Base-by-base conservation (phyloP, 2,113 vertebrate genomes). In the Heteronetta atricapilla region DNA sequence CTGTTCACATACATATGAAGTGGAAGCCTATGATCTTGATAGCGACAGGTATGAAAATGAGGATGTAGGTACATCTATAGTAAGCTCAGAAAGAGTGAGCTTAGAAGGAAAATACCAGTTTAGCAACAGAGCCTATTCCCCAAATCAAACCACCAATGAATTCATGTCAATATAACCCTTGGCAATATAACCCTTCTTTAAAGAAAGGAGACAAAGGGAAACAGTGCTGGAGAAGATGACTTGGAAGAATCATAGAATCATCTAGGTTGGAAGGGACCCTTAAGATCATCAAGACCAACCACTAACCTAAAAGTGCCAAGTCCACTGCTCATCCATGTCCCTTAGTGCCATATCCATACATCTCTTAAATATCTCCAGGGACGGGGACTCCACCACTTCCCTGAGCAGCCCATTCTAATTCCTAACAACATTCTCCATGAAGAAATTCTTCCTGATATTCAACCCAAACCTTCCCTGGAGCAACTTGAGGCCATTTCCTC, bases 1-100 rank as follows among this genome's bases (percentile, higher is more conserved):
- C 36, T 11, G 5, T 7, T 10, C 55, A 28, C 20, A 34, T 3
- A 2, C 1, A 22, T 1, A 11, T 0, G 33, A 58, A 22, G 10
- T 0, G 4, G 75, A 29, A 67, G 53, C 33, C 28, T 11, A 15
- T 0, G 5, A 40, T 6, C 17, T 23, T 19, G 44, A 23, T 0
- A 26, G 34, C 3, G 29, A 34, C 15, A 40, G 55, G 64, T 14
- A n/a, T 4, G 33, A 20, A 73, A 56, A 36, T 5, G 15, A 82
- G 60, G 76, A 34, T 4, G 55, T n/a, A 66, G 38, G 44, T 55
- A 23, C 29, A 56, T 8, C 46, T 36, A n/a, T 15, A 56, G 44
- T 18, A 31, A 64, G 23, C 11, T 29, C 33, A 78, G 55, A 2
- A 59, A 25, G 9, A 53, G 31, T 4, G 17, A 46, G 31, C 7